phyloP scores from a whole-genome alignment of 2,113 vertebrate species.

The Melanocharis versteri region DNA sequence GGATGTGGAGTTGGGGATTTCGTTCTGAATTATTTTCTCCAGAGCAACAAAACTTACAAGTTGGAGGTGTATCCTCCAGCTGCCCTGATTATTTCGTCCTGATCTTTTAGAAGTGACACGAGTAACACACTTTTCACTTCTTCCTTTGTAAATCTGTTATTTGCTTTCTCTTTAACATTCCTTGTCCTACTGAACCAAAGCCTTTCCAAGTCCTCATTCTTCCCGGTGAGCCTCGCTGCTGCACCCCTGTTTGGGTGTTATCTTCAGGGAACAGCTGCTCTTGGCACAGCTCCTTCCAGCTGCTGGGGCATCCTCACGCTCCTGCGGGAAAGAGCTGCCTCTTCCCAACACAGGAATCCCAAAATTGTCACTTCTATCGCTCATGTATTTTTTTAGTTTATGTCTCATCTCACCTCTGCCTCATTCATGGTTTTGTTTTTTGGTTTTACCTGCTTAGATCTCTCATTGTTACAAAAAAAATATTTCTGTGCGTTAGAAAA shows the following conservation, averaged over 20 bases:
- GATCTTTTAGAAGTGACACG: neutral
- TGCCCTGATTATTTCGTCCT: neutral
- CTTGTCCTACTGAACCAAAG: neutral
- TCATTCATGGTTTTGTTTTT: neutral
- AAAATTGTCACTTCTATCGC: accelerated
- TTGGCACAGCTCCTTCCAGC: neutral
- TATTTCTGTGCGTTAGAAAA: neutral
- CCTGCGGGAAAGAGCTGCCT: neutral
- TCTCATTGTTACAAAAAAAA: neutral
- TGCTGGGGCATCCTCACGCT: neutral
- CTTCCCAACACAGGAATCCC: neutral
- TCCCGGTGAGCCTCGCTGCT: neutral
- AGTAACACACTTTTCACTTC: neutral
- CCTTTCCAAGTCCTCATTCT: neutral
- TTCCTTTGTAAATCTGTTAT: neutral
- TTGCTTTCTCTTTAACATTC: neutral
- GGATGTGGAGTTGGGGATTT: accelerated
- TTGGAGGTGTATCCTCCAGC: neutral
- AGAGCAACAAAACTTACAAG: neutral
- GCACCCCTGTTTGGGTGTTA: neutral
- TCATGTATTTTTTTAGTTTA: neutral
- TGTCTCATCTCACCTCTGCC: neutral
- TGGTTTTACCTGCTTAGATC: neutral
- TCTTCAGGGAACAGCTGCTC: neutral
- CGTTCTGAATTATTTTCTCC: neutral